phyloP scores from a whole-genome alignment of 2,797 vertebrate species.

The Benthosema pterotum region DNA sequence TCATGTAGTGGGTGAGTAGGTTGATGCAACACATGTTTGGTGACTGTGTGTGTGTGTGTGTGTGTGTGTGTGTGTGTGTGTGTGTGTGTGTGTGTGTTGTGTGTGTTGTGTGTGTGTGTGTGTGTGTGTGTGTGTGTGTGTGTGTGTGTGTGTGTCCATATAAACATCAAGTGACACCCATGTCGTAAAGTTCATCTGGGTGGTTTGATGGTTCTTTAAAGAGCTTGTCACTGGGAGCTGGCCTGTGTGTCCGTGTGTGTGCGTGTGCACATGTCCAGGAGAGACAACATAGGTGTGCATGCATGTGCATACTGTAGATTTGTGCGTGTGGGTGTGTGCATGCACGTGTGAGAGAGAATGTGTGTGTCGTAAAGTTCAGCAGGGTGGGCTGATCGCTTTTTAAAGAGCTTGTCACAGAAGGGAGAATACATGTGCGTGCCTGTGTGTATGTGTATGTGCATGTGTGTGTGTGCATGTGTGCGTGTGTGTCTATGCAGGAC shows the following conservation, averaged over 20 bases:
- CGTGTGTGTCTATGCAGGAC: conserved; percentile 15
- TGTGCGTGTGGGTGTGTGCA: conserved; percentile 15
- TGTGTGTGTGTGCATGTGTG: conserved; percentile 30
- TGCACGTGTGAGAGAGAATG: conserved; percentile 16
- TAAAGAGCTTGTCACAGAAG: conserved; percentile 56
- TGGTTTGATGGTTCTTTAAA: conserved; percentile 65
- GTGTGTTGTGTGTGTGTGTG: background rate
- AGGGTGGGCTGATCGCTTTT: conserved; percentile 65
- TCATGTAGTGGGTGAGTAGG: conserved; percentile 86
- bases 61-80: background rate
- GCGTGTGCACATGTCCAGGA: no score
- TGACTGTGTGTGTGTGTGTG: no score
- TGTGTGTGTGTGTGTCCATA: conserved; percentile 1
- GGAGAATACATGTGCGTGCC: conserved; percentile 15
- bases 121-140: background rate
- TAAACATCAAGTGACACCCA: conserved; percentile 66
- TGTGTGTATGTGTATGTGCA: conserved; percentile 15
- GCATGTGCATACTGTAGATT: conserved; percentile 25
- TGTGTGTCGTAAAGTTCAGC: conserved; percentile 60
- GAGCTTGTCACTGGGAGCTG: conserved; percentile 48
- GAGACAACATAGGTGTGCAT: no score
- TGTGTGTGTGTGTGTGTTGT: conserved; percentile 10
- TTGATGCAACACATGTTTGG: conserved; percentile 75
- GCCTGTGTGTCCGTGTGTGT: no score
- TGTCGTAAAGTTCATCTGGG: conserved; percentile 70